Conservation (phyloP, 2,888 invertebrate species). For the Yponomeuta plumbellus region DNA sequence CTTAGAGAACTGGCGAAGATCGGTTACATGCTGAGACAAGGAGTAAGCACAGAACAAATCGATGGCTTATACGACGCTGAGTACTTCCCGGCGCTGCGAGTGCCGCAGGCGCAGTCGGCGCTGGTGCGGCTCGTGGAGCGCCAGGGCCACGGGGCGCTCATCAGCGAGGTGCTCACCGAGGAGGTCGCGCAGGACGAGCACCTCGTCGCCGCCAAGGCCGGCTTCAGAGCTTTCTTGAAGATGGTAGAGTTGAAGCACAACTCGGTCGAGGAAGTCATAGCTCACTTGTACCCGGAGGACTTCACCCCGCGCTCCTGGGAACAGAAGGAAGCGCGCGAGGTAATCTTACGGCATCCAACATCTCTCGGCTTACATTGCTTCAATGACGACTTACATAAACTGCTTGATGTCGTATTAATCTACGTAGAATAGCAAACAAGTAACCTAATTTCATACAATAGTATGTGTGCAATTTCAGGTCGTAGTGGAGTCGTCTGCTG, state of each 20-base stretch:
- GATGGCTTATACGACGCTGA: conserved; percentile 86
- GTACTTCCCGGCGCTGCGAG: conserved; percentile 85
- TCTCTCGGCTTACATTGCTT: not conserved
- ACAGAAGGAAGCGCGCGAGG: conserved; percentile 81
- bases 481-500: conserved; percentile 44
- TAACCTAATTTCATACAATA: not conserved
- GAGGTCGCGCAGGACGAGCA: conserved; percentile 87
- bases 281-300: conserved; percentile 88
- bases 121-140: conserved; percentile 89
- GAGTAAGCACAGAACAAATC: conserved; percentile 85
- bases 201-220: conserved; percentile 85
- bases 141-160: conserved; percentile 87
- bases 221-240: conserved; percentile 89
- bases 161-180: conserved; percentile 88
- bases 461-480: conserved; percentile 40
- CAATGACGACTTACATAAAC: not conserved
- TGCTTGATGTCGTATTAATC: not conserved
- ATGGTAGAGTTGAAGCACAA: conserved; percentile 89
- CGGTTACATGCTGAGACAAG: conserved; percentile 85
- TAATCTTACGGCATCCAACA: conserved; percentile 36
- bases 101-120: conserved; percentile 90
- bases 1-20: conserved; percentile 89
- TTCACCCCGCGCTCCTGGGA: conserved; percentile 90
- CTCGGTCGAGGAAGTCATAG: conserved; percentile 89
- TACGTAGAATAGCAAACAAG: too few species aligned